Evolutionary conservation across 2,888 invertebrate genomes (phyloP).

Genomic region (Apeira syringaria): DNA sequence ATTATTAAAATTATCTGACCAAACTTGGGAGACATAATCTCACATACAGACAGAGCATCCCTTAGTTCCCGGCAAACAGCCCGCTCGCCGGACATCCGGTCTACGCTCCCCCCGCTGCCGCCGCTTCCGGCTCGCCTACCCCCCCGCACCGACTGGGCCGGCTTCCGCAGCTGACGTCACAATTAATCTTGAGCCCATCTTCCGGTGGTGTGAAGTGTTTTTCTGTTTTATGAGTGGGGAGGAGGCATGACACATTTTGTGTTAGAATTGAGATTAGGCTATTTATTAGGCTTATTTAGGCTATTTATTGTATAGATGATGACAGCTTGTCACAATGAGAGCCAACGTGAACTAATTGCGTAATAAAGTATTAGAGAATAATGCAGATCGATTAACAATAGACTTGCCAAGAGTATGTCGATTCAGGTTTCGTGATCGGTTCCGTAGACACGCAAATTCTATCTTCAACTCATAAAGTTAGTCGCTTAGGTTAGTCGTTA

Average conservation of each 20-base stretch:
- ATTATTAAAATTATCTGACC: conserved; percentile 33
- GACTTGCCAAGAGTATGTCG: no score
- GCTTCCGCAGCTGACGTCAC: conserved; percentile 56
- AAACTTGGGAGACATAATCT: conserved; percentile 34
- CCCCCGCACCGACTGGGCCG: conserved; percentile 29
- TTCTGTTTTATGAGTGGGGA: conserved; percentile 44
- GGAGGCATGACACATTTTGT: conserved; percentile 18
- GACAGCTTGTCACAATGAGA: no score
- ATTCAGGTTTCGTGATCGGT: no score
- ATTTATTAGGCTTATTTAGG: no score
- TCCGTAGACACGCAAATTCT: no score
- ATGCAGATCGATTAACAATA: no score
- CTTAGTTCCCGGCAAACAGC: conserved; percentile 43
- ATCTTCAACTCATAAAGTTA: no score
- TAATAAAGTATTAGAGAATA: no score
- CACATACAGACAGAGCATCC: conserved; percentile 31
- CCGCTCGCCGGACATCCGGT: conserved; percentile 64
- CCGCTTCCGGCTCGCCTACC: conserved; percentile 31
- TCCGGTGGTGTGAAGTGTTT: conserved; percentile 52
- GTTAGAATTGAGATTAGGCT: conserved; percentile 16
- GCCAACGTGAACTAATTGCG: no score
- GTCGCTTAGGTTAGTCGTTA: no score
- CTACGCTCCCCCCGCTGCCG: conserved; percentile 37
- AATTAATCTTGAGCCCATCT: conserved; percentile 54
- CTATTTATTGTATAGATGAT: no score